phyloP scores from a whole-genome alignment of 2,888 invertebrate species.

The Thecocarcelia acutangulata region DNA sequence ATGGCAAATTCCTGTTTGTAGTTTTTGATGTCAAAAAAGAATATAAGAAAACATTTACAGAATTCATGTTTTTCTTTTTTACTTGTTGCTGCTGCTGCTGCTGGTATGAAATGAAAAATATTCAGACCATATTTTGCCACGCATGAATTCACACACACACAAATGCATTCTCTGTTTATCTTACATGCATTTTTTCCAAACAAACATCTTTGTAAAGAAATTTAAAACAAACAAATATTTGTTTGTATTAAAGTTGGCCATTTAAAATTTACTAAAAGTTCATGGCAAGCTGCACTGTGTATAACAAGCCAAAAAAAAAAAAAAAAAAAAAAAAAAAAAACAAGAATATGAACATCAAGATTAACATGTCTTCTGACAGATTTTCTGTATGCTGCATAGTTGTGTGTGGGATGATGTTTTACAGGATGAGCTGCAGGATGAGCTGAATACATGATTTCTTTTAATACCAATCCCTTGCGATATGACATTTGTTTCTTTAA shows the following conservation, averaged over 20 bases:
- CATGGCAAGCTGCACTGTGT: slow-evolving; percentile 31
- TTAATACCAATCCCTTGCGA: too few species aligned
- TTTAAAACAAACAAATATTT: not conserved
- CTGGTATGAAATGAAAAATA: too few species aligned
- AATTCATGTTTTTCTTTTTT: not conserved
- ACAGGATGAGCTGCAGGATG: too few species aligned
- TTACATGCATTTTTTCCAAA: not conserved
- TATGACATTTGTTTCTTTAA: too few species aligned
- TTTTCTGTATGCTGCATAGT: not conserved
- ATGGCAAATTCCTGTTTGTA: slow-evolving; percentile 39
- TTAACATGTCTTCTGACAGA: slow-evolving; percentile 9
- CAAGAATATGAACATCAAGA: slow-evolving; percentile 30
- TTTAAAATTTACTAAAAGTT: slow-evolving; percentile 24
- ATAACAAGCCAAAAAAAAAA: slow-evolving; percentile 38
- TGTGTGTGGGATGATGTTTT: too few species aligned
- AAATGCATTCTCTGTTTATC: not conserved
- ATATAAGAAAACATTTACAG: not conserved
- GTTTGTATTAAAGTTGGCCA: too few species aligned
- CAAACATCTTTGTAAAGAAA: slow-evolving; percentile 46
- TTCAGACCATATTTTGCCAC: not conserved
- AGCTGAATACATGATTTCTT: too few species aligned
- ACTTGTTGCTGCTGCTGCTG: not conserved
- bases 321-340: too few species aligned
- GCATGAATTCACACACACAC: not conserved
- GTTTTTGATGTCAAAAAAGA: slow-evolving; percentile 21